Conservation (phyloP, 2,797 vertebrate genomes). For the Danio choprae region DNA sequence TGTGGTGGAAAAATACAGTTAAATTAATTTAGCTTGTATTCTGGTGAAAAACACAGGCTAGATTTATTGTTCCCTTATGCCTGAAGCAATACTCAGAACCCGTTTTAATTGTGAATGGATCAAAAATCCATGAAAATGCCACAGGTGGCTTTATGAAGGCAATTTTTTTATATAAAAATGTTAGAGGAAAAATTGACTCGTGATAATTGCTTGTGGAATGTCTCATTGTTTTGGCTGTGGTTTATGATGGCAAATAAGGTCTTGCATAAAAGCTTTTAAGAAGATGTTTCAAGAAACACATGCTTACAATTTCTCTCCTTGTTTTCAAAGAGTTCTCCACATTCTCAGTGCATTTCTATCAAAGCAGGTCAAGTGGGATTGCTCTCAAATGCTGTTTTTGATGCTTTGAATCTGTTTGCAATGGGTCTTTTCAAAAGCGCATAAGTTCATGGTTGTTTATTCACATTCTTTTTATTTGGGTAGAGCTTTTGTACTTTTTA, state of each 20-base stretch:
- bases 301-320: constrained; percentile 1
- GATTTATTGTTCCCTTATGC: neutral
- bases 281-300: neutral
- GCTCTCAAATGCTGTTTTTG: constrained; percentile 23
- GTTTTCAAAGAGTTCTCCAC: neutral
- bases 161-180: neutral
- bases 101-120: neutral
- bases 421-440: neutral
- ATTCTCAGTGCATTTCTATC: neutral
- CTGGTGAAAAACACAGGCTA: neutral
- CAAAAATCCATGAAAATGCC: neutral
- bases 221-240: constrained; percentile 21
- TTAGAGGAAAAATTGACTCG: too few relatives aligned
- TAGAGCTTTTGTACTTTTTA: constrained; percentile 6
- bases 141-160: neutral
- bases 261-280: constrained; percentile 5
- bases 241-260: constrained; percentile 17
- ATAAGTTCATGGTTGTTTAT: constrained; percentile 14
- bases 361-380: constrained; percentile 12
- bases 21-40: neutral
- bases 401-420: constrained; percentile 34
- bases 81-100: neutral
- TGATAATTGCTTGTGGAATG: neutral
- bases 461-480: neutral
- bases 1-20: neutral